Evolutionary conservation across 1,140 invertebrate genomes (phyloP).

Genomic region (Monomorium pharaonis): DNA sequence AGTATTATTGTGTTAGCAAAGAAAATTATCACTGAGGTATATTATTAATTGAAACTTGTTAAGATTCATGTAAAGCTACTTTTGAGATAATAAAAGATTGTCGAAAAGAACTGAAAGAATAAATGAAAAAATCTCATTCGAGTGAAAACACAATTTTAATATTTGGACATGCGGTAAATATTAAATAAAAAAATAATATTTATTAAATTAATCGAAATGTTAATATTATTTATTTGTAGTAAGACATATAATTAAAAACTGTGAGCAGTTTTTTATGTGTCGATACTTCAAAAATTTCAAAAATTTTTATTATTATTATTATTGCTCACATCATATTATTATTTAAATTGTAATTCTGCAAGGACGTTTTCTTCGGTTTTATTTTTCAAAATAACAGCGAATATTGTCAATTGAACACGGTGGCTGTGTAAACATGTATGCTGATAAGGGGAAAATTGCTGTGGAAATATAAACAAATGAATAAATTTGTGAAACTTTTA

Average conservation of each 20-base stretch:
- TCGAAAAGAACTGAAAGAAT: too few relatives aligned
- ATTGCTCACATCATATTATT: not conserved
- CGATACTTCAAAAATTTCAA: not conserved
- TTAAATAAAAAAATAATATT: not conserved
- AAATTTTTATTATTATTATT: slow-evolving; percentile 2
- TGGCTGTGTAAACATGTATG: slow-evolving; percentile 3
- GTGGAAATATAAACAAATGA: not conserved
- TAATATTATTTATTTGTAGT: not conserved
- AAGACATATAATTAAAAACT: not conserved
- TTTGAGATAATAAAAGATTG: not conserved
- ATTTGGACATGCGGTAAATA: not conserved
- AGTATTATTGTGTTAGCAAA: not conserved
- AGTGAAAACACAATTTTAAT: not conserved
- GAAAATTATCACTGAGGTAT: slow-evolving; percentile 1
- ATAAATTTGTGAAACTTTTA: not conserved
- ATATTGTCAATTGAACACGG: slow-evolving; percentile 28
- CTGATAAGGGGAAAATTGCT: not conserved
- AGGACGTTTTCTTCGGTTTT: not conserved
- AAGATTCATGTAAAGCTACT: not conserved
- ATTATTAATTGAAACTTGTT: slow-evolving; percentile 4
- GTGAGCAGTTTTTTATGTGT: not conserved
- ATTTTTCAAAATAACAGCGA: slow-evolving; percentile 14
- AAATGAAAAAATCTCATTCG: not conserved
- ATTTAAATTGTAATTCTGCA: not conserved
- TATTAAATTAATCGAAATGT: not conserved